Conservation (phyloP, 2,888 invertebrate species). For the Coecobrya sp. region DNA sequence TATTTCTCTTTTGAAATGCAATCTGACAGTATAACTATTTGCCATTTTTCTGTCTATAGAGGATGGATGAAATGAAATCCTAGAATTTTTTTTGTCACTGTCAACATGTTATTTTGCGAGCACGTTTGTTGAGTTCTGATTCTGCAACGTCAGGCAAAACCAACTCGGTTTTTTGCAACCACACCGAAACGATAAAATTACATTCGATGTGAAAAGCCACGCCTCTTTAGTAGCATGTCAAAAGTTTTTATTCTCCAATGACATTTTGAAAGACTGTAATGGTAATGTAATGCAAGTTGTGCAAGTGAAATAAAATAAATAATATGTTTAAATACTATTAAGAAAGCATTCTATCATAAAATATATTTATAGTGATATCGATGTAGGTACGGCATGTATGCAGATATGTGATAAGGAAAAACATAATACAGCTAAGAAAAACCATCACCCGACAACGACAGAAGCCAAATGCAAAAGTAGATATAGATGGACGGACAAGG, state of each 20-base stretch:
- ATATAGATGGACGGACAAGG: conserved; percentile 38
- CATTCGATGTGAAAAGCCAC: conserved; percentile 39
- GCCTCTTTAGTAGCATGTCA: conserved; percentile 66
- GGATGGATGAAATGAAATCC: conserved; percentile 35
- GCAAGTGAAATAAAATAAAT: too few species aligned
- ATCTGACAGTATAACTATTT: conserved; percentile 61
- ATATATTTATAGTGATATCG: too few species aligned
- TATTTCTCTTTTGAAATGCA: conserved; percentile 54
- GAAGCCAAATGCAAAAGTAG: background rate
- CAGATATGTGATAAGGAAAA: too few species aligned
- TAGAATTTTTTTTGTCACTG: conserved; percentile 44
- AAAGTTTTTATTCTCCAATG: conserved; percentile 17
- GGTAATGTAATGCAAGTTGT: background rate
- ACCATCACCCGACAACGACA: background rate
- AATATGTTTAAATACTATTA: too few species aligned
- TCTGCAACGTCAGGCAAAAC: conserved; percentile 11
- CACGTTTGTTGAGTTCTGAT: conserved; percentile 33
- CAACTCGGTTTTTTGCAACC: background rate
- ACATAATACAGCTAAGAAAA: background rate
- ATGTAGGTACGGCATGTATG: too few species aligned
- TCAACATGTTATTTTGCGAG: conserved; percentile 51
- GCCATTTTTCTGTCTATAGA: conserved; percentile 8
- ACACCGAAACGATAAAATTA: conserved; percentile 22
- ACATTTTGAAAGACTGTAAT: background rate
- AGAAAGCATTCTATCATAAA: too few species aligned